A percentile compares a stretch with the other conserved stretches of the same genome.
phyloP scores from a whole-genome alignment of 2,797 vertebrate species.

The Acrossocheilus wenchowensis region DNA sequence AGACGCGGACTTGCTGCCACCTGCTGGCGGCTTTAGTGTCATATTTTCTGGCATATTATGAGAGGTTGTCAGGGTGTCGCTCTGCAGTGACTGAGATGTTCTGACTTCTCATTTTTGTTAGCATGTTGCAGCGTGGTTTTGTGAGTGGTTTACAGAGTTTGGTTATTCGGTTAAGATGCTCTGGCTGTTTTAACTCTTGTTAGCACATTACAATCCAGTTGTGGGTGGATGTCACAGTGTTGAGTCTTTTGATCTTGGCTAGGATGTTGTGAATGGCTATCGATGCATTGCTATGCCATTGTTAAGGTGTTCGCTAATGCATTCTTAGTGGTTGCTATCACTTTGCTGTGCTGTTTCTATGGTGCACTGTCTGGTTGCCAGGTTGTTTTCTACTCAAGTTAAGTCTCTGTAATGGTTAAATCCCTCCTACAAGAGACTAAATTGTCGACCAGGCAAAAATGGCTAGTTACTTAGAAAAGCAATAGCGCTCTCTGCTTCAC shows the following conservation, averaged over 20 bases:
- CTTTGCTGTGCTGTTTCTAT: background rate
- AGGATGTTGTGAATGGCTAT: background rate
- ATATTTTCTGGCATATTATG: background rate
- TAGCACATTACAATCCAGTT: background rate
- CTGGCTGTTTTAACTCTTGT: background rate
- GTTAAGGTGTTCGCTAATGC: background rate
- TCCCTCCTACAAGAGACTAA: background rate
- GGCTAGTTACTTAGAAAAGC: background rate
- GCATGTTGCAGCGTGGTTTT: background rate
- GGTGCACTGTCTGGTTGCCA: background rate
- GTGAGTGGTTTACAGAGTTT: background rate
- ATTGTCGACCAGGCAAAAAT: background rate
- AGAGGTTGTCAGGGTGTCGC: background rate
- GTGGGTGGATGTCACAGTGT: background rate
- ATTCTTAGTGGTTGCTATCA: background rate
- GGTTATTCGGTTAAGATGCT: background rate
- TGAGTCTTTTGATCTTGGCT: background rate
- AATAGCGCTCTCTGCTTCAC: background rate
- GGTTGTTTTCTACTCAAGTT: background rate
- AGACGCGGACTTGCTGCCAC: too few relatives aligned
- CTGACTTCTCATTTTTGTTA: background rate
- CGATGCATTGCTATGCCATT: background rate
- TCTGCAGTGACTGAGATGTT: background rate
- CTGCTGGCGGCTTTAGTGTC: too few relatives aligned
- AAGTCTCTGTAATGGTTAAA: background rate